Base-by-base conservation (phyloP, 2,797 vertebrate genomes). In the Moxostoma hubbsi region DNA sequence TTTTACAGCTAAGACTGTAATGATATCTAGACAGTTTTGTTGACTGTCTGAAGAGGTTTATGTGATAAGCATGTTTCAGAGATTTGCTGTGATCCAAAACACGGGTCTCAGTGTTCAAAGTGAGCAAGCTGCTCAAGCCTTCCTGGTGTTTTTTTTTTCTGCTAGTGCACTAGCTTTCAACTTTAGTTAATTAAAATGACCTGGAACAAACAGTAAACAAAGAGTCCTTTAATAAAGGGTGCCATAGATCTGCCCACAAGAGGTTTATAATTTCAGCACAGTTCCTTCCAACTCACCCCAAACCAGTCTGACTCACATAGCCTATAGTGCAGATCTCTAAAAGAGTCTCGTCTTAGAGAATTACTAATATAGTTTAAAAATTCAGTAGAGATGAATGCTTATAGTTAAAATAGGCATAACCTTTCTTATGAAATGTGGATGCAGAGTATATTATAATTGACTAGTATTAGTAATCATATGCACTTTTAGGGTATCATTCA, bases 131-230 rank as follows among this genome's bases (percentile, higher is more conserved):
- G 50, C 68, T 57, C 10, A 47, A 61, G 12, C 0, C 5, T 54
- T 57, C 4, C 50, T 15, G 9, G 57, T 18, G 43, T 10, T 3
- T 61, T 15, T 13, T 63, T 24, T n/a, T 9, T 75, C 6, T 36
- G 10, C 1, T 10, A 77, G 9, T 86, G 85, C 75, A n/a, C 12
- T 82, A 84, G 77, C 82, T 90, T 92, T 89, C 84, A 89, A 89
- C 88, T 91, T 82, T 73, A 89, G 82, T 85, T 87, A 88, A 89
- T 90, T 88, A 91, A 90, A 92, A 87, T 89, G 87, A 89, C 89
- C 89, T 86, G 82, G 81, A 92, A 92, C 89, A 92, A 90, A 92
- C 85, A 86, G 87, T 89, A 86, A 87, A 93, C 91, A 92, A 92
- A 90, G 87, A 90, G 87, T 84, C 81, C 91, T 92, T 93, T 93